Base-by-base conservation (phyloP, 2,113 vertebrate genomes). In the Cynocephalus volans region DNA sequence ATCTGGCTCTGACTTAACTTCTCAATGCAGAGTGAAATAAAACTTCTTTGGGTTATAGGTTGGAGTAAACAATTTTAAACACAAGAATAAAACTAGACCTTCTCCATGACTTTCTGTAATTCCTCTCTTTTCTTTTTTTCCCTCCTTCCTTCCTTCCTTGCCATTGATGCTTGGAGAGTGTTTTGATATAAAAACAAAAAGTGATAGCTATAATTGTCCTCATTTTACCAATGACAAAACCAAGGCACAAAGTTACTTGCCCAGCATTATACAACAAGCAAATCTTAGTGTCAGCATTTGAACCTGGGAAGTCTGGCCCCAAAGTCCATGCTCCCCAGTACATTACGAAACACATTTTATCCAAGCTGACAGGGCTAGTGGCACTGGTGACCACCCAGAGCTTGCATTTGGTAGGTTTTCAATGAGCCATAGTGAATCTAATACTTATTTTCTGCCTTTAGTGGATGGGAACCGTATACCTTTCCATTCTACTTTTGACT, bases 101-200 rank as follows among this genome's bases (percentile, higher is more conserved):
- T 60, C 23, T 73, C 14, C 8, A 1, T 80, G 33, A 50, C 45
- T 67, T 73, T 54, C 69, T 36, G 0, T 50, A 79, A 56, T 64
- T 90, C 6, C 26, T 33, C 36, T 70, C 62, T 24, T 9, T 41
- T 64, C 8, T 31, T 33, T 18, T 28, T 45, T 11, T 85, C 11
- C 12, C 6, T 23, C 41, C 65, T 84, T 69, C 23, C 48, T 90
- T 56, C 8, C 36, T 64, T 82, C 8, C 21, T 28, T 95, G 84
- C 79, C 45, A 48, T 7, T 70, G 52, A 67, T 79, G 8, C 64
- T 82, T 60, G 21, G 56, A 36, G 62, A 82, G 52, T 76, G n/a
- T 54, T 95, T 93, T 83, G 50, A 33, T 85, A 31, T 52, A 41
- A 93, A 75, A 80, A 28, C 15, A 62, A 65, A 60, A 79, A 75